Evolutionary conservation across 2,888 invertebrate genomes (phyloP).

Genomic region (Chloromyia formosa): DNA sequence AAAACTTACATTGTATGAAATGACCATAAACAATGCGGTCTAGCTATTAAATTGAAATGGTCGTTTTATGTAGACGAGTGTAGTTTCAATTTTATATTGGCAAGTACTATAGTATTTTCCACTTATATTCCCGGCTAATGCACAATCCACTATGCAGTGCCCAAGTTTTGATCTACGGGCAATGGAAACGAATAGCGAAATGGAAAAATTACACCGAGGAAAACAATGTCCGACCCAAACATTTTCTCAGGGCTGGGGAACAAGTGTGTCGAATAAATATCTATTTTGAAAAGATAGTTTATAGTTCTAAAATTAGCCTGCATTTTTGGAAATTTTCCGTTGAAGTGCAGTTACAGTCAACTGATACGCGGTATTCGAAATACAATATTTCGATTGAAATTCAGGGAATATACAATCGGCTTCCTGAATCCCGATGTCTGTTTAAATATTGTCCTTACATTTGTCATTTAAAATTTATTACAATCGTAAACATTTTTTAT

Average conservation of each 20-base stretch:
- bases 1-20: slow-evolving; percentile 27
- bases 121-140: neutral
- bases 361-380: too few relatives aligned
- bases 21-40: slow-evolving; percentile 22
- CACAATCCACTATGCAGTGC: slow-evolving; percentile 7
- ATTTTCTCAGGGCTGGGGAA: too few relatives aligned
- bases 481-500: neutral
- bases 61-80: neutral
- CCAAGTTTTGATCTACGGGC: neutral
- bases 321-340: too few relatives aligned
- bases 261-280: too few relatives aligned
- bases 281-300: too few relatives aligned
- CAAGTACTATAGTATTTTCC: too few relatives aligned
- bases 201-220: neutral
- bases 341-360: too few relatives aligned
- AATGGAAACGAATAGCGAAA: neutral
- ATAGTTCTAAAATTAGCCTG: too few relatives aligned
- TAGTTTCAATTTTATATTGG: slow-evolving; percentile 8
- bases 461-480: neutral
- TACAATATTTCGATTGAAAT: too few relatives aligned
- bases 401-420: too few relatives aligned
- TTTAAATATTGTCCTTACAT: neutral
- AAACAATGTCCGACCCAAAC: too few relatives aligned
- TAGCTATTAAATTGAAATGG: slow-evolving; percentile 26
- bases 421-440: too few relatives aligned